These are phyloP conservation scores for Pelagia noctiluca DNA, from an alignment of 30 jellyfish, hydroid and myxozoan genomes.

Conservation along the genomic window DNA sequence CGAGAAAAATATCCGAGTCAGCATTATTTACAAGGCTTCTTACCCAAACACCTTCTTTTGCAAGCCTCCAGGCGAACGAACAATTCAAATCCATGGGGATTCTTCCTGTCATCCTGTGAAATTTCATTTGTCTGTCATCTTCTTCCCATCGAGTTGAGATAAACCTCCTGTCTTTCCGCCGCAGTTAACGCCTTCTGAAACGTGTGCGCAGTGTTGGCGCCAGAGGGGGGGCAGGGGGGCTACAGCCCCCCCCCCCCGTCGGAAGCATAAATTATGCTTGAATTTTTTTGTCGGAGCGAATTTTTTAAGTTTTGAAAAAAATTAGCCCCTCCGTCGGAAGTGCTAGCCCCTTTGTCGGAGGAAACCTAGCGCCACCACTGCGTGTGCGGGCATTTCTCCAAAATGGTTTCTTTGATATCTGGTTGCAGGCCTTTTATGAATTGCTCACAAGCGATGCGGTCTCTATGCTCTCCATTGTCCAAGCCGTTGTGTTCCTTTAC, in stretches of 20 bases:
- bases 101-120: constrained; percentile 43
- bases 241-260: too few relatives aligned
- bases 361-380: too few relatives aligned
- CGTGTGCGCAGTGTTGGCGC: too few relatives aligned
- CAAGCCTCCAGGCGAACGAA: constrained; percentile 36
- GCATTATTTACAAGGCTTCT: constrained; percentile 36
- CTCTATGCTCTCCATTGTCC: constrained; percentile 45
- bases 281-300: too few relatives aligned
- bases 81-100: constrained; percentile 62
- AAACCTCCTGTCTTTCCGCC: constrained; percentile 44
- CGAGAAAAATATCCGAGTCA: constrained; percentile 54
- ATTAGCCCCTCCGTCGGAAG: too few relatives aligned
- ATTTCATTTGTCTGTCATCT: constrained; percentile 28
- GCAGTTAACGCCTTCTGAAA: constrained; percentile 58
- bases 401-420: constrained; percentile 48
- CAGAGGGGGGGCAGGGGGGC: too few relatives aligned
- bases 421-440: constrained; percentile 60
- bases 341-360: too few relatives aligned
- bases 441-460: constrained; percentile 50
- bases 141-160: constrained; percentile 45
- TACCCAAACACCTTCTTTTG: constrained; percentile 60
- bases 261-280: too few relatives aligned
- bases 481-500: constrained; percentile 61
- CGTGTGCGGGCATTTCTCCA: constrained; percentile 66
- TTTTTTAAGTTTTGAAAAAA: too few relatives aligned